These are phyloP conservation scores for Hemicrepidius hirtus DNA, from an alignment of 2,888 invertebrate genomes.

Conservation along the genomic window DNA sequence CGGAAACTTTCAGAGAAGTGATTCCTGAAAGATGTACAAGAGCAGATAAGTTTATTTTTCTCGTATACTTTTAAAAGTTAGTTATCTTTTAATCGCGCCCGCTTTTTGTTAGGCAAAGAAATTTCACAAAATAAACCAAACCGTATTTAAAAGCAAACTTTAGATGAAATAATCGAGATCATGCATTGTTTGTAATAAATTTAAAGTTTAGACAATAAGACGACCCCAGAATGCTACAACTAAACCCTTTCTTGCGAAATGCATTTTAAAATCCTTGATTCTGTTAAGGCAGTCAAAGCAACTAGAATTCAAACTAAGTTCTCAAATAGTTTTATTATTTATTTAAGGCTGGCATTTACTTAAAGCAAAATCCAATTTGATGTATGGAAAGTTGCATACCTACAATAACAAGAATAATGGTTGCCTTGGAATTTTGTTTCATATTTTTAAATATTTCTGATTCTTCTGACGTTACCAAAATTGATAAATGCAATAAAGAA, in stretches of 20 bases:
- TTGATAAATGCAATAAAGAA: too few relatives aligned
- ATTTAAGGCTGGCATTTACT: too few relatives aligned
- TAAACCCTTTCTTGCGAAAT: constrained; percentile 25
- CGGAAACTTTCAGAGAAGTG: constrained; percentile 22
- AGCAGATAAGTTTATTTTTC: constrained; percentile 31
- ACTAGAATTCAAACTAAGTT: too few relatives aligned
- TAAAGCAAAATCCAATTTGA: too few relatives aligned
- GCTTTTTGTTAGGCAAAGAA: constrained; percentile 20
- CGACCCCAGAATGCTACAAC: constrained; percentile 29
- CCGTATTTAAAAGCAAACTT: constrained; percentile 34
- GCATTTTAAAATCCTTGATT: constrained; percentile 23
- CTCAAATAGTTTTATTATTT: too few relatives aligned
- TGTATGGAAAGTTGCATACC: too few relatives aligned
- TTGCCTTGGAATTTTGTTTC: too few relatives aligned
- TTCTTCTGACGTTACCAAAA: too few relatives aligned
- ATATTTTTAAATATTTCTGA: too few relatives aligned
- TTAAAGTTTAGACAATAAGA: constrained; percentile 41
- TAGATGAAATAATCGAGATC: constrained; percentile 40
- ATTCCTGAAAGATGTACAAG: constrained; percentile 20
- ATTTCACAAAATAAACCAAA: constrained; percentile 28
- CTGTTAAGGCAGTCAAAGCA: constrained; percentile 8
- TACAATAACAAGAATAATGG: too few relatives aligned
- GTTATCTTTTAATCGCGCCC: constrained; percentile 31
- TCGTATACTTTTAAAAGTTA: constrained; percentile 30
- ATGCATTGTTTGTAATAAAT: constrained; percentile 40